Conservation (phyloP, 2,797 vertebrate species). For the Manis pentadactyla region DNA sequence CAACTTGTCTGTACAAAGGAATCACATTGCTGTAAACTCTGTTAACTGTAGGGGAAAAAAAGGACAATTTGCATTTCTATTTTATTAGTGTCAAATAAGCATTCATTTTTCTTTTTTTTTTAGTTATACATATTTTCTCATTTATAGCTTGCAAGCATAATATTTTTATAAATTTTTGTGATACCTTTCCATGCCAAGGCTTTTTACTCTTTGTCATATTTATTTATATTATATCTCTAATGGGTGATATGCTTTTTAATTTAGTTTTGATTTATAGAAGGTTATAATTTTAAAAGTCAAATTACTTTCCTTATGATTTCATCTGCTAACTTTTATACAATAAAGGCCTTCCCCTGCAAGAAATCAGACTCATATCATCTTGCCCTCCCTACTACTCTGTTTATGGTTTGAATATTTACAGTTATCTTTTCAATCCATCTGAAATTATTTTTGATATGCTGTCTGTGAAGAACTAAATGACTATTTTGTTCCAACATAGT, state of each 20-base stretch:
- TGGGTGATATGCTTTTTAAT: neutral
- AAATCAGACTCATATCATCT: neutral
- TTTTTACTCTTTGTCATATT: neutral
- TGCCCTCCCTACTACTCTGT: neutral
- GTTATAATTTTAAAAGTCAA: slow-evolving; percentile 57
- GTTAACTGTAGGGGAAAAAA: neutral
- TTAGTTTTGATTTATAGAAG: slow-evolving; percentile 4
- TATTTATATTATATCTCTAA: neutral
- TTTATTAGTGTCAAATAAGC: neutral
- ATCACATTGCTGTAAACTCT: neutral
- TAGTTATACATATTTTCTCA: neutral
- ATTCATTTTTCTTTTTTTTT: neutral
- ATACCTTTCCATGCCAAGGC: neutral
- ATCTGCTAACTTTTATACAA: neutral
- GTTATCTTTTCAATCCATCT: neutral
- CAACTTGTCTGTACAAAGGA: neutral
- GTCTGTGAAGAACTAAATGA: slow-evolving; percentile 14
- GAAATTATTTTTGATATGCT: neutral
- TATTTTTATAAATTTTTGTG: neutral
- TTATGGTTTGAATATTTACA: neutral
- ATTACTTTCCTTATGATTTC: neutral
- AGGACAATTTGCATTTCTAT: neutral
- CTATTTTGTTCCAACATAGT: neutral
- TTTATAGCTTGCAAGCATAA: neutral
- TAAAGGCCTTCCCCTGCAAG: neutral